Percentiles rank a stretch among this genome's conserved stretches.
Conservation (phyloP, 1,140 invertebrate species). For the Pantala flavescens region DNA sequence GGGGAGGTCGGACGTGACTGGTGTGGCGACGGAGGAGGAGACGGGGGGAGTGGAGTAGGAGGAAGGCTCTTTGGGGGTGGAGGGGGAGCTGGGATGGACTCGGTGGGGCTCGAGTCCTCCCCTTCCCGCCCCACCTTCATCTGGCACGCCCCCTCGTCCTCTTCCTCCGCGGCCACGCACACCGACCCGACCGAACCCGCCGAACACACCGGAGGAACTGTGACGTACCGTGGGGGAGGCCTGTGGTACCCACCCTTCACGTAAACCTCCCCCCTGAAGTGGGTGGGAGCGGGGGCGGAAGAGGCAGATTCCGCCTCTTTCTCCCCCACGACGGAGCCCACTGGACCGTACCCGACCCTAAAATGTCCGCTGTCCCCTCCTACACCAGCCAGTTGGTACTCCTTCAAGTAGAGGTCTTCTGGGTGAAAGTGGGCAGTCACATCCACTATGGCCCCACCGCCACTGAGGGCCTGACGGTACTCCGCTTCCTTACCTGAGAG, state of each 20-base stretch:
- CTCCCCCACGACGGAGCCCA: neutral
- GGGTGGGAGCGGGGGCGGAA: neutral
- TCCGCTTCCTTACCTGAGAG: neutral
- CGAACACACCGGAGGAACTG: conserved; percentile 26
- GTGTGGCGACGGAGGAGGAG: conserved; percentile 18
- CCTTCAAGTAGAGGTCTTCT: neutral
- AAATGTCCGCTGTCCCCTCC: neutral
- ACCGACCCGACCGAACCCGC: conserved; percentile 30
- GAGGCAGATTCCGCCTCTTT: neutral
- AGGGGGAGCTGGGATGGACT: conserved; percentile 35
- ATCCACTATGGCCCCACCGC: neutral
- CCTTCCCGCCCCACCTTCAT: conserved; percentile 29
- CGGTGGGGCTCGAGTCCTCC: conserved; percentile 35
- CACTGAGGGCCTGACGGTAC: neutral
- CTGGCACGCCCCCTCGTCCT: conserved; percentile 35
- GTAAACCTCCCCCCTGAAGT: neutral
- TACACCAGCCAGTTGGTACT: neutral
- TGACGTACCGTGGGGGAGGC: neutral
- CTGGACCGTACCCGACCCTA: neutral
- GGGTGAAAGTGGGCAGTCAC: neutral
- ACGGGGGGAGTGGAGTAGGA: conserved; percentile 27
- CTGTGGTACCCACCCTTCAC: neutral
- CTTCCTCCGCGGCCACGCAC: conserved; percentile 37
- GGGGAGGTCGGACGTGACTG: conserved; percentile 31
- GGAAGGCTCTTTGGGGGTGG: conserved; percentile 50